Evolutionary conservation across 2,113 vertebrate genomes (phyloP).

Genomic region (Protomyctophum bolini): DNA sequence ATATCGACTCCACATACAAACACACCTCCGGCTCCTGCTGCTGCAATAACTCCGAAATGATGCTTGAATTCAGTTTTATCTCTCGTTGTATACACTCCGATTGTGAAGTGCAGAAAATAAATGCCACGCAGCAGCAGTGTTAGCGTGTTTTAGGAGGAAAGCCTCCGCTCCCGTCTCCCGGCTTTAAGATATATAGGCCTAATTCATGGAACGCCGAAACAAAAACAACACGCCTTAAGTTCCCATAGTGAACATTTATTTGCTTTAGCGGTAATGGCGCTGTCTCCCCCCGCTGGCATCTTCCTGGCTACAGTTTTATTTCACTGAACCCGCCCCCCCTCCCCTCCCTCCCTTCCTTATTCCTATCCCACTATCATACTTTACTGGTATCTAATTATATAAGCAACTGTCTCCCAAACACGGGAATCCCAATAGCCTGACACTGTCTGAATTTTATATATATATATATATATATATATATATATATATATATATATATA

Average conservation of each 20-base stretch:
- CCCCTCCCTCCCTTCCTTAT: no score
- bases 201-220: conserved; percentile 24
- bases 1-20: conserved; percentile 12
- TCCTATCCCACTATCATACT: no score
- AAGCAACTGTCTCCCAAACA: no score
- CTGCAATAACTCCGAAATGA: conserved; percentile 29
- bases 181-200: conserved; percentile 12
- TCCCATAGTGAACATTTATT: conserved; percentile 27
- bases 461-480: no score
- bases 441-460: no score
- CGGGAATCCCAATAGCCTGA: no score
- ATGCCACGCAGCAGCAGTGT: neutral
- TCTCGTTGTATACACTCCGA: conserved; percentile 5
- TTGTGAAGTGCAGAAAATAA: conserved; percentile 28
- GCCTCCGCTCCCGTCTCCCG: conserved; percentile 9
- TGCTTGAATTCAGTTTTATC: conserved; percentile 53
- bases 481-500: no score
- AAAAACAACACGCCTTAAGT: conserved; percentile 11
- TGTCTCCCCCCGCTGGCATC: conserved; percentile 25
- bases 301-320: conserved; percentile 6
- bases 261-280: conserved; percentile 40
- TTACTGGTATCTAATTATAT: no score
- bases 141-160: conserved; percentile 25
- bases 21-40: neutral
- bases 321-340: neutral